phyloP scores from a whole-genome alignment of 2,113 vertebrate genomes.

The Albula glossodonta region DNA sequence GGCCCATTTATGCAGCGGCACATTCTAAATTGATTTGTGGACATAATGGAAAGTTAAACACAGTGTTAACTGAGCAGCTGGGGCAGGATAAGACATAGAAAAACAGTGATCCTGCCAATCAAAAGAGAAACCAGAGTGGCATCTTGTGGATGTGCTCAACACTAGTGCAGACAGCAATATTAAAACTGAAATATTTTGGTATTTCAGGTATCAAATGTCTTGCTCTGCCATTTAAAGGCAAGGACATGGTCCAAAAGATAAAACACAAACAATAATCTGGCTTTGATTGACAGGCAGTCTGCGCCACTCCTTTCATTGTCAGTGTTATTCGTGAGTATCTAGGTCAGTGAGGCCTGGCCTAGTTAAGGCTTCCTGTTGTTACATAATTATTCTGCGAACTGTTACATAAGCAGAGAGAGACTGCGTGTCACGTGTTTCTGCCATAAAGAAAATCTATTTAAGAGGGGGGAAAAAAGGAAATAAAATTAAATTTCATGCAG shows the following conservation, averaged over 20 bases:
- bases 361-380: conserved; percentile 58
- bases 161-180: not conserved
- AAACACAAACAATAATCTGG: not conserved
- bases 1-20: no score
- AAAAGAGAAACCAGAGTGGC: not conserved
- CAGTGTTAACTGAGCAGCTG: not conserved
- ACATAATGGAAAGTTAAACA: not conserved
- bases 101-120: not conserved
- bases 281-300: not conserved
- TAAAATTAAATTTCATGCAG: not conserved
- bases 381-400: conserved; percentile 55
- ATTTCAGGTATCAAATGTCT: no score
- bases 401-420: conserved; percentile 50
- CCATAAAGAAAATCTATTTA: conserved; percentile 25
- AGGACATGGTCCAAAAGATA: not conserved
- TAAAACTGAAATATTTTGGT: no score
- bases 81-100: not conserved
- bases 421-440: conserved; percentile 32
- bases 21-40: no score
- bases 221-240: not conserved
- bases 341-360: conserved; percentile 55
- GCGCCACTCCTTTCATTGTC: not conserved
- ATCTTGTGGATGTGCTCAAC: not conserved
- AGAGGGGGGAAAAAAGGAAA: not conserved
- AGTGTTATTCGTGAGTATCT: conserved; percentile 30